Evolutionary conservation across 1,140 invertebrate genomes (phyloP), one percentile per base, ranked within the genome.

Genomic region (Euura saliciscinereae): DNA sequence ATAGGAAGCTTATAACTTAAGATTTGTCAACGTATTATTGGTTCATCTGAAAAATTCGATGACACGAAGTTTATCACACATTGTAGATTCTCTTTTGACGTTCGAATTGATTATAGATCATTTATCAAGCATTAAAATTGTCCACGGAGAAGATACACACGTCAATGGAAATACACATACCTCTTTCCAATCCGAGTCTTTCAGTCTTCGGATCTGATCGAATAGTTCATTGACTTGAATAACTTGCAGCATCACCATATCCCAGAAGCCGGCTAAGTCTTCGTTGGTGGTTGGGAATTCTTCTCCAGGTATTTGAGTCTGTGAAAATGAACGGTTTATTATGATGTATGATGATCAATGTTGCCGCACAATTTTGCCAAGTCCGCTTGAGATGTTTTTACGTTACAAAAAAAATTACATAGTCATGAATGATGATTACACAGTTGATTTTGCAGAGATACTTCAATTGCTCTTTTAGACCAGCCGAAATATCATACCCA

Each of bases 191-290:
- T 92, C 90, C 75, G 93, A 95, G 43, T 85, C 87, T 80, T 90
- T 92, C 42, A 96, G 85, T 13, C 81, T 80, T 43, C 94, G 91
- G 65, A 98, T 91, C 73, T 96, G 94, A 6, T 91, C 87, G 84
- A 96, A 97, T 72, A 95, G 88, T 6, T 91, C 89, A 82, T 96
- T 91, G 13, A 97, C 90, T 85, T 96, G 93, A 45, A 93, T 91
- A 6, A 97, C 92, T 87, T 98, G 97, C 66, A 98, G 90, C 84
- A 93, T 92, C 6, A 99, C 95, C 96, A 99, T 97, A 85, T 98
- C 97, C 97, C 97, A 99, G 87, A 98, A 98, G 13, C 97, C 97
- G 78, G 94, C 95, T 70, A 98, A 88, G 86, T 99, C 97, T 78
- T 95, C 93, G 78, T 91, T 88, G 4, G 95, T 97, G 2, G 96